Percentiles rank a stretch among this genome's conserved stretches.
Conservation (phyloP, 2,888 invertebrate species). For the Drosophila pseudotalamancana region DNA sequence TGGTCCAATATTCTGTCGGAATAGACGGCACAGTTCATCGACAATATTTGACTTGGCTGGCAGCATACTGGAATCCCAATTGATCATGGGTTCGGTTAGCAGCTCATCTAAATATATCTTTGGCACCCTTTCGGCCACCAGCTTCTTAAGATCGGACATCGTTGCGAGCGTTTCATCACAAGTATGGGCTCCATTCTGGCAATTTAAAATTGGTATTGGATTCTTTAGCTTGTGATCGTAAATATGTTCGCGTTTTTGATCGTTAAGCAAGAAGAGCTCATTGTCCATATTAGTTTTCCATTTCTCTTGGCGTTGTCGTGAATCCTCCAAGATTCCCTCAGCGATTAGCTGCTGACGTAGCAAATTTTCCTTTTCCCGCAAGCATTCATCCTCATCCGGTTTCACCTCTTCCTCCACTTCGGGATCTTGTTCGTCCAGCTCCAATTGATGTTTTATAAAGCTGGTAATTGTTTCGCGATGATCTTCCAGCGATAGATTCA, state of each 20-base stretch:
- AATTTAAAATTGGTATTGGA: background rate
- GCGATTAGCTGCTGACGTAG: background rate
- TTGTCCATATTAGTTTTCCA: background rate
- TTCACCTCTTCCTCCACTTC: background rate
- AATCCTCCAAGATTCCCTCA: background rate
- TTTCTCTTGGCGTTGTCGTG: background rate
- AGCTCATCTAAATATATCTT: background rate
- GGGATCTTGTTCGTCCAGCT: background rate
- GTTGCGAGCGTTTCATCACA: background rate
- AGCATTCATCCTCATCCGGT: fast-evolving
- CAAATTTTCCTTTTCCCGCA: fast-evolving
- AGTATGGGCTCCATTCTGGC: background rate
- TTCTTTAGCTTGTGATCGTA: background rate
- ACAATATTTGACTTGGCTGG: background rate
- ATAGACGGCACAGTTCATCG: background rate
- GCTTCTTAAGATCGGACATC: background rate
- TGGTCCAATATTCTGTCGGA: conserved; percentile 23
- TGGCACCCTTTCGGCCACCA: background rate
- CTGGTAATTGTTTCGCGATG: background rate
- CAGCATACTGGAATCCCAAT: background rate
- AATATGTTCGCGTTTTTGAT: background rate
- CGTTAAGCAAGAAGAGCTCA: background rate
- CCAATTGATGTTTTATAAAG: background rate
- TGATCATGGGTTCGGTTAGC: background rate
- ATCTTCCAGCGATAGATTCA: background rate